Conservation (phyloP, 1,140 invertebrate species). For the Drosophila murphyi region DNA sequence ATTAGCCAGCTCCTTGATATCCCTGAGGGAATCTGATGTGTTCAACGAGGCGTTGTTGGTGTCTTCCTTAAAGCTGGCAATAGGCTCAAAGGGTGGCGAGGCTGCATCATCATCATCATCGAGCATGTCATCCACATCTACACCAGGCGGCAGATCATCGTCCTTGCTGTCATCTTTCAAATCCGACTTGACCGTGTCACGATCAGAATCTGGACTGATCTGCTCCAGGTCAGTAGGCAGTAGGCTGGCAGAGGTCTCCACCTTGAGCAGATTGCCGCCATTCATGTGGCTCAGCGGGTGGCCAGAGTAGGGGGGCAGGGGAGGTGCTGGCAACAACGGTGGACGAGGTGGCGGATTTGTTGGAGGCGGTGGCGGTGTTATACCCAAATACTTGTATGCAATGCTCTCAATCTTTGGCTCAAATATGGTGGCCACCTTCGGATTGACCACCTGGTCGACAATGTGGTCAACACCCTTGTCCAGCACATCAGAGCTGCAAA, state of each 20-base stretch:
- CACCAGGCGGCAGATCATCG: slow-evolving; percentile 68
- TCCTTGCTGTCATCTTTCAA: slow-evolving; percentile 78
- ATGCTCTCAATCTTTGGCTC: slow-evolving; percentile 95
- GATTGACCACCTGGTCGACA: slow-evolving; percentile 97
- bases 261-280: slow-evolving; percentile 63
- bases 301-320: slow-evolving; percentile 62
- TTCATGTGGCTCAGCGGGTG: slow-evolving; percentile 84
- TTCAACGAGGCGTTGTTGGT: slow-evolving; percentile 59
- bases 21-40: slow-evolving; percentile 70
- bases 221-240: slow-evolving; percentile 91
- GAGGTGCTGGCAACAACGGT: slow-evolving; percentile 87
- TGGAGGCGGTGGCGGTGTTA: slow-evolving; percentile 87
- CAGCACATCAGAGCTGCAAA: slow-evolving; percentile 90
- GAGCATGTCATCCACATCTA: slow-evolving; percentile 86
- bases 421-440: slow-evolving; percentile 94
- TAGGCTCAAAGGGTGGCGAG: slow-evolving; percentile 88
- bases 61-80: slow-evolving; percentile 46
- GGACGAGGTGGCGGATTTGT: slow-evolving; percentile 81
- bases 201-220: slow-evolving; percentile 91
- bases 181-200: slow-evolving; percentile 85
- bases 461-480: slow-evolving; percentile 95
- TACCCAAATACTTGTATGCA: slow-evolving; percentile 94
- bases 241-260: slow-evolving; percentile 85
- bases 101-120: slow-evolving; percentile 88
- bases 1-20: slow-evolving; percentile 37